These are phyloP conservation scores for Gadopsis marmoratus DNA, from an alignment of 2,797 vertebrate genomes.

Conservation along the genomic window DNA sequence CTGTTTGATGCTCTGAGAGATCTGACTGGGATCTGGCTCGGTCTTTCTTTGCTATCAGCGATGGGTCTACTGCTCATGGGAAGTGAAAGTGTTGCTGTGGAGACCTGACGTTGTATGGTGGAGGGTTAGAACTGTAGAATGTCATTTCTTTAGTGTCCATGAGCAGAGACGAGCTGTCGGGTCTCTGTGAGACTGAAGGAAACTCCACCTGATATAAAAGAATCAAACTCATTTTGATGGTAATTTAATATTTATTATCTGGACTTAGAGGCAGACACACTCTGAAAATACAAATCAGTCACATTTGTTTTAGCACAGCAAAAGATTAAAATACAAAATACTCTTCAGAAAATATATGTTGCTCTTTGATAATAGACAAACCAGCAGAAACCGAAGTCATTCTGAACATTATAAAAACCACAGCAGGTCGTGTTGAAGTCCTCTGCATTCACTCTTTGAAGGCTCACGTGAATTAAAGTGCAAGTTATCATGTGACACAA, in stretches of 20 bases:
- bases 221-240: not conserved
- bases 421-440: not conserved
- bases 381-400: not conserved
- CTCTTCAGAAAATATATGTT: slow-evolving; percentile 2
- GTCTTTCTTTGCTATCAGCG: no score
- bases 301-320: not conserved
- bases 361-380: not conserved
- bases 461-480: not conserved
- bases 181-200: no score
- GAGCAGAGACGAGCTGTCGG: no score
- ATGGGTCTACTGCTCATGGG: no score
- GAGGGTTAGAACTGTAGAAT: no score
- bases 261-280: slow-evolving; percentile 44
- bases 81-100: no score
- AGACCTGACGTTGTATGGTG: no score
- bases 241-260: slow-evolving; percentile 43
- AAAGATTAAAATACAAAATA: slow-evolving; percentile 30
- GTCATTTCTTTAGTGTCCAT: no score
- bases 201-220: not conserved
- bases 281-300: slow-evolving; percentile 16
- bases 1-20: no score
- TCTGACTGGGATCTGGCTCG: no score
- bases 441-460: not conserved
- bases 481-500: not conserved
- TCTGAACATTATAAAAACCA: not conserved